Base-by-base conservation (phyloP, 2,888 invertebrate genomes). In the Oscheius sp. region DNA sequence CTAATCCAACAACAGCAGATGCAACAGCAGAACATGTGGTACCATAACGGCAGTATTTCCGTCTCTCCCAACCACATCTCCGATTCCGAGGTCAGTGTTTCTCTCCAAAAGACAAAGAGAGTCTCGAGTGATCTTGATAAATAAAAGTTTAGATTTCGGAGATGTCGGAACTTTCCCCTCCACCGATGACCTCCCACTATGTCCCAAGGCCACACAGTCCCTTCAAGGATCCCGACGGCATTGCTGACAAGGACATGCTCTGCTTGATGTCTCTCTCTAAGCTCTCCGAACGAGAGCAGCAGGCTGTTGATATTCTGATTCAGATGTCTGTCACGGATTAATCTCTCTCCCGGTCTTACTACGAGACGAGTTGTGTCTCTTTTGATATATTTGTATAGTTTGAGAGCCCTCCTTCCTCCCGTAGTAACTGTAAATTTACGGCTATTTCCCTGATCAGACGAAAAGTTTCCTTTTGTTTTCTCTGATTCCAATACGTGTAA, bases 221-320 rank as follows among this genome's bases (percentile, higher is more conserved):
- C 10, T 57, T 67, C 27, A 45, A 67, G 57, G 67, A 67, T 45
- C 57, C 57, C 23, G 57, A 67, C 17, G 29, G 46, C 1, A 42
- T 67, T n/a, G 67, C 67, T 10, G 67, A 67, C 37, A 58, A 57
- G 25, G 25, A 27, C 17, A 67, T 67, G 57, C 17, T 67, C 57
- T 45, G 46, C 10, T 42, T 67, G 45, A 55, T 67, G 67, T 37
- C 42, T 27, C 37, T 67, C 12, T 45, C 42, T 8, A 46, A 67
- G 45, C 42, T 67, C 15, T 33, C 45, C 6, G 67, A 67, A 25
- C 42, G 46, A 29, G 67, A 67, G 29, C 67, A 67, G 25, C 31
- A 57, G 33, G 67, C 67, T 20, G 57, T 67, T 27, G 58, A 55
- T 46, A 58, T 67, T 23, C 58, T 67, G 6, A 17, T 58, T n/a